A percentile compares a stretch with the other conserved stretches of the same genome.
phyloP scores from a whole-genome alignment of 2,888 invertebrate species.

The Allacma fusca region DNA sequence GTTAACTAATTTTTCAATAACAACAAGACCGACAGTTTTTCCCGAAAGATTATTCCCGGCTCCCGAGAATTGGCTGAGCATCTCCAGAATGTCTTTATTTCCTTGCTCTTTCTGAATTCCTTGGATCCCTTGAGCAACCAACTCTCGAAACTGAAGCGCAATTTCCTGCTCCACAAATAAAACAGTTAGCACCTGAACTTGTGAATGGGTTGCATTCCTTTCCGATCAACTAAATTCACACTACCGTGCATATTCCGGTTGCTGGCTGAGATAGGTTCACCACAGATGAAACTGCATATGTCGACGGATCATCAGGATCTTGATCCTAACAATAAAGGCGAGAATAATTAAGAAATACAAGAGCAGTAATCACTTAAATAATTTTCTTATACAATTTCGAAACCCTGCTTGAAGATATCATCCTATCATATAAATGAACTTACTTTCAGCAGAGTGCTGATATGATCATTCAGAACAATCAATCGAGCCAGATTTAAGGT shows the following conservation, averaged over 20 bases:
- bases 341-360: not conserved
- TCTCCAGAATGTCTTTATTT: not conserved
- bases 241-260: not conserved
- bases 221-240: not conserved
- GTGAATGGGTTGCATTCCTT: not conserved
- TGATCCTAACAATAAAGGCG: slow-evolving; percentile 41
- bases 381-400: not conserved
- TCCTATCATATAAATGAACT: no score
- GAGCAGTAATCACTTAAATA: not conserved
- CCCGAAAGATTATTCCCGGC: not conserved
- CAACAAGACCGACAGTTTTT: slow-evolving; percentile 35
- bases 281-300: slow-evolving; percentile 42
- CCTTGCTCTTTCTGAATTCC: not conserved
- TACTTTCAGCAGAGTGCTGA: slow-evolving; percentile 40
- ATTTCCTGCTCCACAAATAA: slow-evolving; percentile 20
- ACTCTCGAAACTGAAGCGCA: slow-evolving; percentile 15
- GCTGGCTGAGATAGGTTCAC: slow-evolving; percentile 42
- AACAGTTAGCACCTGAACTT: not conserved
- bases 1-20: slow-evolving; percentile 40
- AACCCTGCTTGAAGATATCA: no score
- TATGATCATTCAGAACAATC: slow-evolving; percentile 26
- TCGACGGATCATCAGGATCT: slow-evolving; percentile 45
- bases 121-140: slow-evolving; percentile 10
- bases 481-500: slow-evolving; percentile 21
- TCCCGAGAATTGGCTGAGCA: not conserved